A percentile compares a stretch with the other conserved stretches of the same genome.
Conservation (phyloP, 2,113 vertebrate genomes). For the Ctenomys sociabilis region DNA sequence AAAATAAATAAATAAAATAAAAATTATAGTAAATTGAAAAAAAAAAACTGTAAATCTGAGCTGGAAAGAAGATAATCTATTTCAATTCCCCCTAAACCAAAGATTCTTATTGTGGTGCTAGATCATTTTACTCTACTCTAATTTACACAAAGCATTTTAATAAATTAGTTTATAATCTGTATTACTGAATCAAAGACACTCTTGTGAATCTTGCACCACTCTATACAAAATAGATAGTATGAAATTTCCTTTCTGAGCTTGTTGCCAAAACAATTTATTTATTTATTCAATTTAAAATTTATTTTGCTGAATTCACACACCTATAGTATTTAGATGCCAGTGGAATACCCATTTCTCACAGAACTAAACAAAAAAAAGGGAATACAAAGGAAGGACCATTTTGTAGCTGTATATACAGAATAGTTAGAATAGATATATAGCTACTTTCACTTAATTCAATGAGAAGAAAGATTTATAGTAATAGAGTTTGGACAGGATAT, state of each 20-base stretch:
- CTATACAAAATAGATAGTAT: background rate
- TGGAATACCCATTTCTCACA: too few relatives aligned
- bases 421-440: too few relatives aligned
- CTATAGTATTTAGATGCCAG: too few relatives aligned
- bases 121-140: background rate
- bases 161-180: conserved; percentile 29
- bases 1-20: too few relatives aligned
- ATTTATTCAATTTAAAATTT: background rate
- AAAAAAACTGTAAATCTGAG: background rate
- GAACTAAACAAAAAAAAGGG: too few relatives aligned
- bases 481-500: too few relatives aligned
- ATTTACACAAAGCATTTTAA: background rate
- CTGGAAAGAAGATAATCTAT: background rate
- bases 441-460: too few relatives aligned
- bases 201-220: background rate
- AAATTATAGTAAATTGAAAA: too few relatives aligned
- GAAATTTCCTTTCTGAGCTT: background rate
- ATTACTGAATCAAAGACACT: background rate
- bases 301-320: too few relatives aligned
- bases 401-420: too few relatives aligned
- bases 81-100: background rate
- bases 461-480: too few relatives aligned
- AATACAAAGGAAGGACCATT: too few relatives aligned
- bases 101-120: background rate
- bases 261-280: background rate